These are phyloP conservation scores for Geococcyx californianus DNA, from an alignment of 2,113 vertebrate genomes.

Conservation along the genomic window DNA sequence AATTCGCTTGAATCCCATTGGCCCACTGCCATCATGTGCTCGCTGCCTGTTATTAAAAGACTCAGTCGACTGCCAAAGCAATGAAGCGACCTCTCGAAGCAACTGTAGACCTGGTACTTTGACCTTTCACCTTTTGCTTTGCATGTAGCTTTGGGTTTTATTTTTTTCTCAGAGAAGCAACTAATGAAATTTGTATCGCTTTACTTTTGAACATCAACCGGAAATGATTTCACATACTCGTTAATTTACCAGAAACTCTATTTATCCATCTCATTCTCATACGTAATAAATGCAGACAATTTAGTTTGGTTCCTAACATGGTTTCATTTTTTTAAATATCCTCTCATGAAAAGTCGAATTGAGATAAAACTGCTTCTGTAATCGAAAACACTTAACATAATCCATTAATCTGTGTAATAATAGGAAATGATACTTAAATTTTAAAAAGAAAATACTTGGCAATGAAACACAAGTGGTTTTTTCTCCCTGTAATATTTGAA, in stretches of 20 bases:
- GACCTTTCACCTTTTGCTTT: slow-evolving; percentile 99
- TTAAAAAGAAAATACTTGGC: slow-evolving; percentile 57
- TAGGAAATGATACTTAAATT: slow-evolving; percentile 57
- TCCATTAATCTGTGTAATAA: slow-evolving; percentile 72
- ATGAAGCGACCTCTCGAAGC: slow-evolving; percentile 99
- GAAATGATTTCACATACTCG: slow-evolving; percentile 74
- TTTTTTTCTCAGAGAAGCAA: slow-evolving; percentile 87
- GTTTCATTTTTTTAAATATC: slow-evolving; percentile 85
- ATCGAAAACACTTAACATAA: slow-evolving; percentile 59
- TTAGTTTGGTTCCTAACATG: slow-evolving; percentile 83
- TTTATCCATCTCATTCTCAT: slow-evolving; percentile 82
- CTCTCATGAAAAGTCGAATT: slow-evolving; percentile 75
- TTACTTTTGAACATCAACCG: slow-evolving; percentile 78
- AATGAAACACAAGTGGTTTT: slow-evolving; percentile 77
- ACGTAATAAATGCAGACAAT: slow-evolving; percentile 69
- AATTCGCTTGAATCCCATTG: slow-evolving; percentile 99
- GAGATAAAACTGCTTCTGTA: slow-evolving; percentile 75
- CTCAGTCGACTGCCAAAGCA: slow-evolving; percentile 99
- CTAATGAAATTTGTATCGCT: slow-evolving; percentile 88
- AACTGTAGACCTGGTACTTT: slow-evolving; percentile 99
- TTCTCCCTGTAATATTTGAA: slow-evolving; percentile 66
- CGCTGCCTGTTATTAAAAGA: slow-evolving; percentile 99
- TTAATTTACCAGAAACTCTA: slow-evolving; percentile 76
- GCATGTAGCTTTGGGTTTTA: slow-evolving; percentile 90
- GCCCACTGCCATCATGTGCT: slow-evolving; percentile 99